Conservation (phyloP, 2,113 vertebrate species). For the Nesoenas mayeri region DNA sequence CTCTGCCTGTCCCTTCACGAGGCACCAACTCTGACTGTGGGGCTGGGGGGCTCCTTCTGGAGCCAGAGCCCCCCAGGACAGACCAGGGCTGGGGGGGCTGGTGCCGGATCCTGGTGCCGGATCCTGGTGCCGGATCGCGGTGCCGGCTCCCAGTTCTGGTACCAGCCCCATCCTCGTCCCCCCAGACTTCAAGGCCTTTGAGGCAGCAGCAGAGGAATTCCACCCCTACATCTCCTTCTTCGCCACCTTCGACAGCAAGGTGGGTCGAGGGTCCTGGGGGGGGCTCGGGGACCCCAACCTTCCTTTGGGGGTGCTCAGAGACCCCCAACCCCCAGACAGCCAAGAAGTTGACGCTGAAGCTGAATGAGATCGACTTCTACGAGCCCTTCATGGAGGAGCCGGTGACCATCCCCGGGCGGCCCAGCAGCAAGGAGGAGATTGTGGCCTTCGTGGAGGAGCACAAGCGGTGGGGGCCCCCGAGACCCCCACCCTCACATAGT, state of each 20-base stretch:
- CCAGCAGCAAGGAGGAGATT: conserved; percentile 85
- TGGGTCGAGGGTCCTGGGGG: no score
- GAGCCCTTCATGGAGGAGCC: conserved; percentile 91
- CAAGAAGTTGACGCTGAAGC: conserved; percentile 86
- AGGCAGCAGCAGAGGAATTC: conserved; percentile 89
- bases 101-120: not conserved
- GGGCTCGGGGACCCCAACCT: no score
- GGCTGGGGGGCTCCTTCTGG: not conserved
- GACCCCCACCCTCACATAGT: no score
- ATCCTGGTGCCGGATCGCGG: no score
- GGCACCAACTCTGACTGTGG: no score
- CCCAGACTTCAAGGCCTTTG: conserved; percentile 87
- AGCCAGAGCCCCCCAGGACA: not conserved
- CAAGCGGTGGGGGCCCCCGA: conserved; percentile 74
- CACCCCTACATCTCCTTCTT: conserved; percentile 93
- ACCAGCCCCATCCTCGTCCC: not conserved
- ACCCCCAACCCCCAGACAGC: conserved; percentile 77
- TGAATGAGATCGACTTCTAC: conserved; percentile 91
- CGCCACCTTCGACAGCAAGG: conserved; percentile 90
- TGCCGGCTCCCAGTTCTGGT: not conserved
- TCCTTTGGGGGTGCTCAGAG: no score
- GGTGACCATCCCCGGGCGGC: conserved; percentile 84
- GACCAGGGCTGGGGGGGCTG: not conserved
- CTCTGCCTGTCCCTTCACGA: no score
- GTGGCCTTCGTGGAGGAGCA: conserved; percentile 85